Conservation (phyloP, 2,888 invertebrate species). For the Chalcosyrphus nemorum region DNA sequence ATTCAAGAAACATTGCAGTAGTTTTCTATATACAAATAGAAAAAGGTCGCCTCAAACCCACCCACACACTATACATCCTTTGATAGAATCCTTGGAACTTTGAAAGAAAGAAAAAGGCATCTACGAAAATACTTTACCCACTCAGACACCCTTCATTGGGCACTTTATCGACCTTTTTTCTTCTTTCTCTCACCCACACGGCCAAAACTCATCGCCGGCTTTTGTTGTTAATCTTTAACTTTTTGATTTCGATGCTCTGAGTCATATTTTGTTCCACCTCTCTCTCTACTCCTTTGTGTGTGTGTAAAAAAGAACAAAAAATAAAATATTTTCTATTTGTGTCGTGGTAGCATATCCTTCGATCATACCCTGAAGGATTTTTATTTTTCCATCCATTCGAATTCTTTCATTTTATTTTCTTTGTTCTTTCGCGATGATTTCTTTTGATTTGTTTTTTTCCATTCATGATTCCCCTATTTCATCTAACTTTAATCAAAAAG, state of each 20-base stretch:
- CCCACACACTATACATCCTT: background rate
- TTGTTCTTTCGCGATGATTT: background rate
- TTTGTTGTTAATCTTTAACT: background rate
- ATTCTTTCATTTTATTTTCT: background rate
- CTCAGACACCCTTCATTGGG: conserved; percentile 45
- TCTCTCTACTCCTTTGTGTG: background rate
- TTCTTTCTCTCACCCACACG: too few species aligned
- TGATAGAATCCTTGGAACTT: background rate
- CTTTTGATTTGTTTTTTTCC: background rate
- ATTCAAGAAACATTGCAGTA: background rate
- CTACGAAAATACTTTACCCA: conserved; percentile 29
- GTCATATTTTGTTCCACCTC: background rate
- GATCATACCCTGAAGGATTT: background rate
- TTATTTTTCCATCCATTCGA: background rate
- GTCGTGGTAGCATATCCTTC: conserved; percentile 1
- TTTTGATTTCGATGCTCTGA: background rate
- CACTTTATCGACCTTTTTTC: conserved; percentile 26
- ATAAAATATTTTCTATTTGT: too few species aligned
- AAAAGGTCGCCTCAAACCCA: background rate
- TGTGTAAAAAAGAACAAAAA: too few species aligned
- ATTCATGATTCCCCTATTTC: background rate
- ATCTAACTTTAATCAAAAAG: conserved; percentile 3
- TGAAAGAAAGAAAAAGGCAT: background rate
- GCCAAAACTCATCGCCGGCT: background rate
- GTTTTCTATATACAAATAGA: background rate